Conservation (phyloP, 2,888 invertebrate genomes). For the Lymantria dispar region DNA sequence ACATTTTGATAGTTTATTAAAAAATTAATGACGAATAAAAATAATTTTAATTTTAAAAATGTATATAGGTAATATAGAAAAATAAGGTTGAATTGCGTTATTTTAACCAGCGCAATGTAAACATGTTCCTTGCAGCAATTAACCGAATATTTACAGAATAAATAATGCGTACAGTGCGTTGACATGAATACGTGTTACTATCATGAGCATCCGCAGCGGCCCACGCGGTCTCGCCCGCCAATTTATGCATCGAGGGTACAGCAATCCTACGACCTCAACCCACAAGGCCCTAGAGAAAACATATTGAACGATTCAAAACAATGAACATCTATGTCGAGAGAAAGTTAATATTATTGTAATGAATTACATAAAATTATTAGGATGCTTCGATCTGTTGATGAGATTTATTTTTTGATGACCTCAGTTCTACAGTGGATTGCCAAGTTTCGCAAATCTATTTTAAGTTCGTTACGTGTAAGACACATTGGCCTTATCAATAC, state of each 20-base stretch:
- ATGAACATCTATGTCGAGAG: slow-evolving; percentile 14
- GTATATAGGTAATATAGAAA: neutral
- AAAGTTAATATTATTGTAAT: slow-evolving; percentile 15
- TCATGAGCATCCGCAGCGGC: slow-evolving; percentile 62
- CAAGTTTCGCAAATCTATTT: slow-evolving; percentile 57
- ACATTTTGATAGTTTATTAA: too few species aligned
- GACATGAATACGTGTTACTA: slow-evolving; percentile 57
- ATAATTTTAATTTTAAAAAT: too few species aligned
- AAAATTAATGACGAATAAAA: too few species aligned
- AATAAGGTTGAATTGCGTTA: neutral
- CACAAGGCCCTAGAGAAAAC: slow-evolving; percentile 45
- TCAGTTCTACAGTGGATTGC: slow-evolving; percentile 44
- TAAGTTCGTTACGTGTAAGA: slow-evolving; percentile 26
- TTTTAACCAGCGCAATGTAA: neutral
- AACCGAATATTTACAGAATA: slow-evolving; percentile 32
- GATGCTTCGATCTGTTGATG: slow-evolving; percentile 23
- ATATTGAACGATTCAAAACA: slow-evolving; percentile 5
- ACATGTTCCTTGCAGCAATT: slow-evolving; percentile 25
- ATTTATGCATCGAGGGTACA: slow-evolving; percentile 51
- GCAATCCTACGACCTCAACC: slow-evolving; percentile 55
- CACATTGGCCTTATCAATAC: slow-evolving; percentile 17
- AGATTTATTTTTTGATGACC: slow-evolving; percentile 38
- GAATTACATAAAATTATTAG: slow-evolving; percentile 4
- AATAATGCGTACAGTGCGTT: slow-evolving; percentile 48
- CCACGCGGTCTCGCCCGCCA: slow-evolving; percentile 64